These are phyloP conservation scores for Coleophora deauratella DNA, from an alignment of 2,888 invertebrate species.

Conservation along the genomic window DNA sequence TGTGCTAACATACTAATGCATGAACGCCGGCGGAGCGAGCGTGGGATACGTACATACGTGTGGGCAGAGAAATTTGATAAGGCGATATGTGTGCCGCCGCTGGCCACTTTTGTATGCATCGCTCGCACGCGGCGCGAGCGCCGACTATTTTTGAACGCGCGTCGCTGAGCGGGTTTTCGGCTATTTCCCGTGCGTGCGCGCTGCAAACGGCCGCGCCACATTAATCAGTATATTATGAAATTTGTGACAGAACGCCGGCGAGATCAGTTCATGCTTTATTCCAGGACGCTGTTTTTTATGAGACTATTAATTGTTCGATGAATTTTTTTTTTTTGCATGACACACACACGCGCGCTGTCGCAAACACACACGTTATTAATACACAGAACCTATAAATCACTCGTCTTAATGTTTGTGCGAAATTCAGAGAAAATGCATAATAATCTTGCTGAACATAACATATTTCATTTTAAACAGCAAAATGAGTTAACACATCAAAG, in stretches of 20 bases:
- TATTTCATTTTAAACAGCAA: no score
- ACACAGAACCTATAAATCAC: no score
- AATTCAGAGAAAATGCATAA: no score
- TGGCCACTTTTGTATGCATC: slow-evolving; percentile 69
- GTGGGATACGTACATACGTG: slow-evolving; percentile 43
- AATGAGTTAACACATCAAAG: no score
- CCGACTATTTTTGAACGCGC: slow-evolving; percentile 60
- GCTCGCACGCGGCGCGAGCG: slow-evolving; percentile 32
- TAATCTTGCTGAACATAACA: no score
- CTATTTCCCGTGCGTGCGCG: slow-evolving; percentile 36
- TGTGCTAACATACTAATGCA: slow-evolving; percentile 70
- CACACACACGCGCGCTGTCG: no score
- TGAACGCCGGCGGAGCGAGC: slow-evolving; percentile 30
- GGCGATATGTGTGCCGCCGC: slow-evolving; percentile 42
- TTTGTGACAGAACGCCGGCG: slow-evolving; percentile 8
- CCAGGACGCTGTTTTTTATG: slow-evolving; percentile 3
- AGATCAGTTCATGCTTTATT: slow-evolving; percentile 13
- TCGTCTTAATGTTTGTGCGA: no score
- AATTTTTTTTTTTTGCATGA: no score
- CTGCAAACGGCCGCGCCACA: slow-evolving; percentile 22
- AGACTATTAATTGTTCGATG: no score
- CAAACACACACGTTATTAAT: no score
- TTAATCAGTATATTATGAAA: slow-evolving; percentile 10
- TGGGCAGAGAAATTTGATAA: slow-evolving; percentile 72
- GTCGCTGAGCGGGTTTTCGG: slow-evolving; percentile 32